phyloP scores from a whole-genome alignment of 2,888 invertebrate genomes.

The Tetanocera ferruginea region DNA sequence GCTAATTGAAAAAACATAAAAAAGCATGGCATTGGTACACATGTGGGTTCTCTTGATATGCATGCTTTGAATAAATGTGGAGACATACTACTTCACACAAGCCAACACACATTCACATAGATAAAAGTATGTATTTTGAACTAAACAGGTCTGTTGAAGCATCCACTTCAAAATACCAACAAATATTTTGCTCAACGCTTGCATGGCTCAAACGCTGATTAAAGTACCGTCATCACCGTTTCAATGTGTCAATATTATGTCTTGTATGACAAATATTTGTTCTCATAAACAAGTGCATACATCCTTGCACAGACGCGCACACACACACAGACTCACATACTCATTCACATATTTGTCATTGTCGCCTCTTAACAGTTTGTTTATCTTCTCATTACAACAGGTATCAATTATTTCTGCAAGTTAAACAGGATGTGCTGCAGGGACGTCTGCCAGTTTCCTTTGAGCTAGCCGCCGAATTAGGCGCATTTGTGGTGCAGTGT shows the following conservation, averaged over 20 bases:
- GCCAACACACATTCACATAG: background rate
- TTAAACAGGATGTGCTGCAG: slow-evolving; percentile 96
- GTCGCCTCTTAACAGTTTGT: slow-evolving; percentile 1
- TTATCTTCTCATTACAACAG: slow-evolving; percentile 73
- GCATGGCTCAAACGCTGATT: background rate
- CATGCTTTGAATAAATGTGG: no score
- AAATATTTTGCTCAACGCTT: background rate
- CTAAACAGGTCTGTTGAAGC: background rate
- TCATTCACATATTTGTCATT: background rate
- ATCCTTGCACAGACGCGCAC: background rate
- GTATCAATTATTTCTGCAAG: slow-evolving; percentile 97
- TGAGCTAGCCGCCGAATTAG: slow-evolving; percentile 91
- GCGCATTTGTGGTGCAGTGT: slow-evolving; percentile 95
- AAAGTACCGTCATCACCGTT: slow-evolving; percentile 2
- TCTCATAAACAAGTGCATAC: background rate
- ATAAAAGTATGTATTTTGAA: background rate
- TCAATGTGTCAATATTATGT: slow-evolving; percentile 16
- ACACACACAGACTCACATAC: background rate
- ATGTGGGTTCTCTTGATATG: no score
- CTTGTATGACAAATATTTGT: slow-evolving; percentile 26
- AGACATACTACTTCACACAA: no score
- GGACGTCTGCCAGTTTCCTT: slow-evolving; percentile 92
- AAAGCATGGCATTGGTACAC: no score
- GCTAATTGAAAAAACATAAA: no score
- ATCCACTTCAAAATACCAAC: slow-evolving; percentile 17